Evolutionary conservation across 2,888 invertebrate genomes (phyloP).

Genomic region (Atethmia centrago): DNA sequence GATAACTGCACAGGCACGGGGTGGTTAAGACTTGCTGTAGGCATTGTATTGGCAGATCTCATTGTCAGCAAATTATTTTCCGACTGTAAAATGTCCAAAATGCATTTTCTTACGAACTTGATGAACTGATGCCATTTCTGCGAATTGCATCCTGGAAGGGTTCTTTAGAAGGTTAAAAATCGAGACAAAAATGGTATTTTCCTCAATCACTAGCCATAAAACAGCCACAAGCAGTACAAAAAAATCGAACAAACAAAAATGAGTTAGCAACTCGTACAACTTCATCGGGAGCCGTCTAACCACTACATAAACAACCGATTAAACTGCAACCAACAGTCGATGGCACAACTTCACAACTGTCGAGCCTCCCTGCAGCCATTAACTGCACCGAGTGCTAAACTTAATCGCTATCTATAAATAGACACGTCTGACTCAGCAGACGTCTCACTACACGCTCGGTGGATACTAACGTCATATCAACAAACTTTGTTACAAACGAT

Average conservation of each 20-base stretch:
- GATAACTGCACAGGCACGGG: background rate
- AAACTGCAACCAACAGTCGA: conserved; percentile 70
- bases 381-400: conserved; percentile 75
- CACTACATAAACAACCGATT: conserved; percentile 74
- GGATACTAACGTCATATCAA: conserved; percentile 68
- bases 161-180: background rate
- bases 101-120: background rate
- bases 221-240: background rate
- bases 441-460: conserved; percentile 73
- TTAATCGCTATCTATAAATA: conserved; percentile 87
- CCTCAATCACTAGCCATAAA: conserved; percentile 24
- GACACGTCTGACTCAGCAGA: conserved; percentile 86
- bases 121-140: background rate
- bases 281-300: conserved; percentile 61
- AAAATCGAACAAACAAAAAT: conserved; percentile 33
- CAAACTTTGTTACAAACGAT: conserved; percentile 46
- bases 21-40: background rate
- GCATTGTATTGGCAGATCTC: background rate
- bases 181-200: conserved; percentile 14
- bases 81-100: background rate
- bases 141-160: background rate
- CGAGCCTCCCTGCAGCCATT: conserved; percentile 72
- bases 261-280: conserved; percentile 50
- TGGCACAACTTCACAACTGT: conserved; percentile 68
- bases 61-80: background rate